These are phyloP conservation scores for Myodes glareolus DNA, from an alignment of 2,113 vertebrate genomes.

Conservation along the genomic window DNA sequence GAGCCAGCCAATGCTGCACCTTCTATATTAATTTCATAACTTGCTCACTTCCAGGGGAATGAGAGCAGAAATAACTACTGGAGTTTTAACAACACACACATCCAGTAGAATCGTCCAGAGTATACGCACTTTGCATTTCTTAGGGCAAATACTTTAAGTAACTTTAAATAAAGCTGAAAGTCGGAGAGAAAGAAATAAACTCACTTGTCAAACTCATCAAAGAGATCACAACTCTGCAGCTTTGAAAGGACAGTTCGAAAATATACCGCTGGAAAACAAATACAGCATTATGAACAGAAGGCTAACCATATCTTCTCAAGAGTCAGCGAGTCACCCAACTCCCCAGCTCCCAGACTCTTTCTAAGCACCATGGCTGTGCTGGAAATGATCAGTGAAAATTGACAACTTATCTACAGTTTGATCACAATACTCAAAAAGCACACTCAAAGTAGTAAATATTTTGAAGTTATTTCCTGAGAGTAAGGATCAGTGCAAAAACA, in stretches of 20 bases:
- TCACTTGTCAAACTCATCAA: constrained; percentile 82
- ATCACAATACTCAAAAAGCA: neutral
- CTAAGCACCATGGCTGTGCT: neutral
- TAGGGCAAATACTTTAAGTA: neutral
- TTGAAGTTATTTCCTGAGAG: neutral
- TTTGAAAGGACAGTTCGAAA: constrained; percentile 85
- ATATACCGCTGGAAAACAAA: constrained; percentile 83
- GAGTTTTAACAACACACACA: neutral
- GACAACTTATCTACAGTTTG: neutral
- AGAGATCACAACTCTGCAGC: constrained; percentile 84
- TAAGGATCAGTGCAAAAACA: neutral
- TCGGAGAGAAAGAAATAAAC: constrained; percentile 71
- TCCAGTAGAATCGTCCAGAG: neutral
- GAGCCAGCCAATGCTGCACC: neutral
- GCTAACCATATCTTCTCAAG: neutral
- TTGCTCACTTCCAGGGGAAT: neutral
- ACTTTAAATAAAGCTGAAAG: constrained; percentile 8
- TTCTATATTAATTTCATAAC: neutral
- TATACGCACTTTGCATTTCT: constrained; percentile 19
- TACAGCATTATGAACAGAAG: constrained; percentile 42
- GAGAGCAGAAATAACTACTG: neutral
- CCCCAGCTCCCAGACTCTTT: neutral
- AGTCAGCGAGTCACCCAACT: neutral
- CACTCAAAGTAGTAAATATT: neutral
- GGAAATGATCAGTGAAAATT: neutral